Evolutionary conservation across 2,888 invertebrate genomes (phyloP), one percentile per base, ranked within the genome.

Genomic region (Villa cingulata): DNA sequence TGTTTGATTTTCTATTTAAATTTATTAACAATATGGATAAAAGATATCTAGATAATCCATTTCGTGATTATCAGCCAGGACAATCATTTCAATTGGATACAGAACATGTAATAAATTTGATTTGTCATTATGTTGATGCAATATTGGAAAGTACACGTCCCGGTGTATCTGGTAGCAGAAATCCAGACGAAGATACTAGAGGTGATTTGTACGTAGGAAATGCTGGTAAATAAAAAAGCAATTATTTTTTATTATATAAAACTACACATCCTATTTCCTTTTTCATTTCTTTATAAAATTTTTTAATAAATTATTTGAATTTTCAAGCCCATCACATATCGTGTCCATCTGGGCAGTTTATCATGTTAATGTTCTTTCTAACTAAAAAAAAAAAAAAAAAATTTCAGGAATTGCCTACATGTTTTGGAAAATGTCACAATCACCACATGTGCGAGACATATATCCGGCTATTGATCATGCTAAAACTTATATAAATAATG

Each of bases 401-500:
- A n/a, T 47, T 48, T 20, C 40, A 58, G 86, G 89, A 12, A 74
- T 85, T 43, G 77, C 83, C 0, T 89, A 77, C 61, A 85, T 85
- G 82, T 82, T 81, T 58, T 80, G 82, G 63, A 76, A 80, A 58
- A 61, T 88, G 45, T 73, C 78, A 16, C 75, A 76, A 59, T 74
- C 76, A 41, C 64, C 75, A 1, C 58, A 62, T 36, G 58, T 62
- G 0, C 57, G 58, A 3, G 66, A 67, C 16, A 54, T 59, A 60
- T 56, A 71, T 78, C 60, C 66, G 2, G 79, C 76, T 48, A 56
- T 84, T 37, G 70, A 76, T 40, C 75, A 75, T 57, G 79, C 78
- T 1, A 57, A 74, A 3, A 73, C 78, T 44, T 84, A 83, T 59
- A 65, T 83, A 17, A 70, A 73, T 45, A 78, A 79, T 12, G 77